phyloP scores from a whole-genome alignment of 2,797 vertebrate species.

The Argyrosomus regius region DNA sequence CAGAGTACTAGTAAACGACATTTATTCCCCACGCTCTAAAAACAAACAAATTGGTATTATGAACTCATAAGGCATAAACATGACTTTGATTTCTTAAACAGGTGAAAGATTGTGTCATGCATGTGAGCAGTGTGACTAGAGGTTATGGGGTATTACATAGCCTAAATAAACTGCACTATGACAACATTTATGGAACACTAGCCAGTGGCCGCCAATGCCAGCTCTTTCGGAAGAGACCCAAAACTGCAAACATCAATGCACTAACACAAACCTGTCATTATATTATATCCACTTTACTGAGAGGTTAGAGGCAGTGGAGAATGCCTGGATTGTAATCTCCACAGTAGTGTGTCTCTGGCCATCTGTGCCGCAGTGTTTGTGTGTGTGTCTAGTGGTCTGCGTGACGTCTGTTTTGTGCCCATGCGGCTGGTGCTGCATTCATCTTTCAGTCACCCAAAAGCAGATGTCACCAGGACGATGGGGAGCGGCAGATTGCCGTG shows the following conservation, averaged over 20 bases:
- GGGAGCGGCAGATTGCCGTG: conserved; percentile 84
- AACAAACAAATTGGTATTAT: conserved; percentile 60
- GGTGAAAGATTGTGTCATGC: conserved; percentile 23
- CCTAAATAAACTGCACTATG: conserved; percentile 27
- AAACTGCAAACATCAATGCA: conserved; percentile 28
- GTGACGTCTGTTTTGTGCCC: conserved; percentile 78
- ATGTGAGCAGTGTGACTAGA: conserved; percentile 23
- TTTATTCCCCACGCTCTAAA: conserved; percentile 54
- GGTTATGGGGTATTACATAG: conserved; percentile 29
- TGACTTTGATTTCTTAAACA: conserved; percentile 32
- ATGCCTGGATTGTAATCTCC: conserved; percentile 75
- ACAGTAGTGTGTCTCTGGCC: conserved; percentile 71
- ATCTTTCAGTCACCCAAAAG: conserved; percentile 85
- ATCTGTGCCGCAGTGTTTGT: conserved; percentile 78
- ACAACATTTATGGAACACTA: conserved; percentile 30
- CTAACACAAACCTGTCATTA: conserved; percentile 66
- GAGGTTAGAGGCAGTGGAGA: conserved; percentile 66
- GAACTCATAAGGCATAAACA: conserved; percentile 38
- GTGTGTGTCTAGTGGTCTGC: conserved; percentile 65
- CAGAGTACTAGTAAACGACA: conserved; percentile 69
- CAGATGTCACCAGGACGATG: conserved; percentile 86
- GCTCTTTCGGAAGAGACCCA: conserved; percentile 55
- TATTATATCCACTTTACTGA: conserved; percentile 60
- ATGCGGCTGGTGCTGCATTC: conserved; percentile 81
- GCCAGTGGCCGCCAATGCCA: conserved; percentile 21